phyloP scores from a whole-genome alignment of 92 coral and sea anemone genomes.

The Scolanthus callimorphus region DNA sequence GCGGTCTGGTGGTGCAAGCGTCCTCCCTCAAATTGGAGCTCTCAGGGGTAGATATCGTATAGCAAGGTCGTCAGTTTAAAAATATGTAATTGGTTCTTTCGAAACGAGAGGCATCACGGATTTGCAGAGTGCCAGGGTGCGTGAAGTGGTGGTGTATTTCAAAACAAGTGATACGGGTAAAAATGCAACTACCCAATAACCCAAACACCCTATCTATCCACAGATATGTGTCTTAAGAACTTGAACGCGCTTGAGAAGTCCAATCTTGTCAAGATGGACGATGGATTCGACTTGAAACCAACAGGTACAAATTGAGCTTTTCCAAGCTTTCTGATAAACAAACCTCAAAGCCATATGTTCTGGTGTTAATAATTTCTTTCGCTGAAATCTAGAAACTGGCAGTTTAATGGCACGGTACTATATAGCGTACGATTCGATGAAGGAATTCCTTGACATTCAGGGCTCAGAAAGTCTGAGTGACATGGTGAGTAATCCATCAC shows the following conservation, averaged over 20 bases:
- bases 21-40: too few species aligned
- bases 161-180: background rate
- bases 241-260: slow-evolving; percentile 79
- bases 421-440: slow-evolving; percentile 92
- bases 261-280: slow-evolving; percentile 84
- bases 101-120: too few species aligned
- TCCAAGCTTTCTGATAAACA: too few species aligned
- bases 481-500: slow-evolving; percentile 49
- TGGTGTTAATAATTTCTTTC: background rate
- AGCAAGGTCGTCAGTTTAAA: too few species aligned
- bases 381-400: slow-evolving; percentile 65
- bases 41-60: too few species aligned
- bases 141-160: background rate
- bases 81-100: too few species aligned
- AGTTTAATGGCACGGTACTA: slow-evolving; percentile 97
- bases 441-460: slow-evolving; percentile 67
- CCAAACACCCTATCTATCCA: background rate
- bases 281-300: slow-evolving; percentile 92
- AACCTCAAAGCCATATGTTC: background rate
- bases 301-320: slow-evolving; percentile 62
- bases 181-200: background rate
- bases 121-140: background rate
- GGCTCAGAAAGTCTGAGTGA: slow-evolving; percentile 76
- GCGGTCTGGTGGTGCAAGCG: too few species aligned
- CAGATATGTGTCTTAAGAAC: slow-evolving; percentile 86